phyloP scores from a whole-genome alignment of 2,888 invertebrate species.

The Zygaena filipendulae region DNA sequence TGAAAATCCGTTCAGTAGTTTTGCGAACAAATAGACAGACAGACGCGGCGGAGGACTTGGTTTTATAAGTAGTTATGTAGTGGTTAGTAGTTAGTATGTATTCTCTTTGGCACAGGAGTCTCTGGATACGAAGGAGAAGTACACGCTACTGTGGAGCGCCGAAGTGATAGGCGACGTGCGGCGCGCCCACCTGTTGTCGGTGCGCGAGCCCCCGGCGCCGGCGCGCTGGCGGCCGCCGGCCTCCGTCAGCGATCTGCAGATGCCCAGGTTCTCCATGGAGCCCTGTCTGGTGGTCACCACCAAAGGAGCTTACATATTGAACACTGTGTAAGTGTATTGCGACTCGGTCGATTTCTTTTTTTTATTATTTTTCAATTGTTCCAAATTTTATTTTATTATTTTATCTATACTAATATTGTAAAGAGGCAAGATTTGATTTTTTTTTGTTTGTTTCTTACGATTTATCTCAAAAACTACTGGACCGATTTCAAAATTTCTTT shows the following conservation, averaged over 20 bases:
- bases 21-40: too few species aligned
- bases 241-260: conserved; percentile 50
- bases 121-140: conserved; percentile 43
- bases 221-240: conserved; percentile 52
- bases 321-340: conserved; percentile 46
- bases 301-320: conserved; percentile 63
- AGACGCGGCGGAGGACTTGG: too few species aligned
- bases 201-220: conserved; percentile 29
- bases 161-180: conserved; percentile 46
- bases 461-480: too few species aligned
- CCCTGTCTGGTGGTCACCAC: conserved; percentile 67
- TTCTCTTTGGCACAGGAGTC: too few species aligned
- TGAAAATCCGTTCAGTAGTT: too few species aligned
- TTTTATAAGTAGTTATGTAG: too few species aligned
- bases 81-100: too few species aligned
- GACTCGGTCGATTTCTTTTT: not conserved
- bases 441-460: too few species aligned
- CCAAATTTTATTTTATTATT: too few species aligned
- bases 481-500: too few species aligned
- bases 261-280: conserved; percentile 51
- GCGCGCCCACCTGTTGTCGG: conserved; percentile 41
- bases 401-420: too few species aligned
- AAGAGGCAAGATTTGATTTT: too few species aligned
- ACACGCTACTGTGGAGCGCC: conserved; percentile 47
- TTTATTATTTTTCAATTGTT: not conserved